These are phyloP conservation scores for Rhamphomyia laevipes DNA, from an alignment of 2,888 invertebrate species.

Conservation along the genomic window DNA sequence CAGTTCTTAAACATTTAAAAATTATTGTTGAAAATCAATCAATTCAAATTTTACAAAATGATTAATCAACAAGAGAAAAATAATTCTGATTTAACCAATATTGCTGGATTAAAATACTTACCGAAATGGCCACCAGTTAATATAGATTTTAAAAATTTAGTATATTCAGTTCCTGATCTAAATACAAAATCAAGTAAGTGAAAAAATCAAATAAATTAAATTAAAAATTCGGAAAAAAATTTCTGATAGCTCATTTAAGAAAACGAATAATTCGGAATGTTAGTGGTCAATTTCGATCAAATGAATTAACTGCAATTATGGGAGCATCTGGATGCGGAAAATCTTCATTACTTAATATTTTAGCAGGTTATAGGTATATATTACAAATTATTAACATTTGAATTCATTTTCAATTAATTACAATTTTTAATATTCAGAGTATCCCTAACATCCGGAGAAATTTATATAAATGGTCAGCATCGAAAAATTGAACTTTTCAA, in stretches of 20 bases:
- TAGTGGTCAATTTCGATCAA: conserved; percentile 72
- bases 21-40: no score
- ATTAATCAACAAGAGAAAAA: no score
- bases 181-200: background rate
- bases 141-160: conserved; percentile 73
- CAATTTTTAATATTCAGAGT: conserved; percentile 42
- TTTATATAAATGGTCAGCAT: conserved; percentile 66
- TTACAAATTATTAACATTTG: background rate
- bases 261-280: conserved; percentile 71
- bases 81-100: background rate
- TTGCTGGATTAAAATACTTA: conserved; percentile 43
- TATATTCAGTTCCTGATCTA: conserved; percentile 62
- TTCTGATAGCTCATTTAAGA: conserved; percentile 43
- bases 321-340: conserved; percentile 92
- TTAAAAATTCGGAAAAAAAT: background rate
- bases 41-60: no score
- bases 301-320: conserved; percentile 80
- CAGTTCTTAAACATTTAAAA: no score
- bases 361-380: conserved; percentile 87
- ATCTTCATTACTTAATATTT: conserved; percentile 75
- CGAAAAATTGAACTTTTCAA: conserved; percentile 68
- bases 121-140: conserved; percentile 60
- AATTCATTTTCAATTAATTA: background rate
- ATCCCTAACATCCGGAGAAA: conserved; percentile 55
- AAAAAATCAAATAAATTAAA: background rate